These are phyloP conservation scores for Antheraea pernyi DNA, from an alignment of 1,140 invertebrate genomes.

Conservation along the genomic window DNA sequence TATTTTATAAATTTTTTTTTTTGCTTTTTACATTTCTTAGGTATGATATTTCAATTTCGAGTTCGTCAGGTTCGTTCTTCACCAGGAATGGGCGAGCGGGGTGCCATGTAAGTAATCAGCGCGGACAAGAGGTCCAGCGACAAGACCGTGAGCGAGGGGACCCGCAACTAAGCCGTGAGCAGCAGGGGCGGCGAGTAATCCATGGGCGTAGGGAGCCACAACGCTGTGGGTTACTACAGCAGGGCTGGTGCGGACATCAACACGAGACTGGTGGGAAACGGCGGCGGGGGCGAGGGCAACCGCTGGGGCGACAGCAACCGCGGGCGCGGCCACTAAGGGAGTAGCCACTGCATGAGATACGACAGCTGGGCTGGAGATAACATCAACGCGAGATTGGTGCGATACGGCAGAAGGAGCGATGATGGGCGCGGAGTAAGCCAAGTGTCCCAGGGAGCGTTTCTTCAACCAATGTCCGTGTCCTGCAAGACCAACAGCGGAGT, in stretches of 20 bases:
- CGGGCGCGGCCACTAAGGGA: slow-evolving; percentile 39
- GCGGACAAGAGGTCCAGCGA: slow-evolving; percentile 32
- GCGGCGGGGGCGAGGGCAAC: slow-evolving; percentile 35
- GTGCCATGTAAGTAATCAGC: slow-evolving; percentile 15
- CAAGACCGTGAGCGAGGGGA: slow-evolving; percentile 34
- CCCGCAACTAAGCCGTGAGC: slow-evolving; percentile 28
- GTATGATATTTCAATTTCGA: slow-evolving; percentile 42
- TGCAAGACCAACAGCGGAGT: slow-evolving; percentile 33
- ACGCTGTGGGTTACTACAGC: slow-evolving; percentile 40
- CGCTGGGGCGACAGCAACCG: slow-evolving; percentile 21
- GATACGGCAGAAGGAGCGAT: slow-evolving; percentile 46
- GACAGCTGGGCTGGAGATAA: slow-evolving; percentile 47
- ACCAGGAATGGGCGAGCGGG: slow-evolving; percentile 46
- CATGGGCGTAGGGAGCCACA: slow-evolving; percentile 27
- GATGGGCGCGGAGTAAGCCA: slow-evolving; percentile 36
- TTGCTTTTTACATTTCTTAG: slow-evolving; percentile 34
- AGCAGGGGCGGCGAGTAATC: slow-evolving; percentile 21
- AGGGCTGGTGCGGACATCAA: slow-evolving; percentile 51
- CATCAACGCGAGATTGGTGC: slow-evolving; percentile 54
- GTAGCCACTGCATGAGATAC: slow-evolving; percentile 39
- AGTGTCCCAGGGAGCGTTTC: slow-evolving; percentile 40
- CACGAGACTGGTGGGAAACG: slow-evolving; percentile 70
- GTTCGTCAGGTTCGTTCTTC: slow-evolving; percentile 53
- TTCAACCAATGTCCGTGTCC: slow-evolving; percentile 37
- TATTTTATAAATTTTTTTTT: slow-evolving; percentile 38